Conservation (phyloP, 2,888 invertebrate species). For the Linnaemya vulpina region DNA sequence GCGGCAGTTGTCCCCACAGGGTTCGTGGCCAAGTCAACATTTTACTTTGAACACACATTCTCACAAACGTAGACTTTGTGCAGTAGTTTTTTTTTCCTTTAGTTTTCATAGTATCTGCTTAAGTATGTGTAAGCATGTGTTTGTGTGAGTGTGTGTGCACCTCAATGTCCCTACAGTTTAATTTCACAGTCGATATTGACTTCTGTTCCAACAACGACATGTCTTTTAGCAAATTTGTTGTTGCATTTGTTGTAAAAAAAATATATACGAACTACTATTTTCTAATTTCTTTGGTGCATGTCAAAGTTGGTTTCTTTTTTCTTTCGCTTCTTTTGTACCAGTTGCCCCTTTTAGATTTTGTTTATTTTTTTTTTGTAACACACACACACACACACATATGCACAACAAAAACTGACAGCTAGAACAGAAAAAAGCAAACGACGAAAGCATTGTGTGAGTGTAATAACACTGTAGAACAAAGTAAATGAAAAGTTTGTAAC, state of each 20-base stretch:
- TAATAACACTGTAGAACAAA: too few relatives aligned
- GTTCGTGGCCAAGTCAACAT: conserved; percentile 12
- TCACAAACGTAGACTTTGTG: too few relatives aligned
- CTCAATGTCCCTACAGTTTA: not conserved
- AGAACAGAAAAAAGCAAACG: too few relatives aligned
- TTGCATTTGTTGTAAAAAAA: not conserved
- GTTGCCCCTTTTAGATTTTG: conserved; percentile 5
- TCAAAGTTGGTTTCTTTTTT: conserved; percentile 16
- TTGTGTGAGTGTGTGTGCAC: not conserved
- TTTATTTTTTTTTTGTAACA: not conserved
- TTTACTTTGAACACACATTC: not conserved
- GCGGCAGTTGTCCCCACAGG: conserved; percentile 14
- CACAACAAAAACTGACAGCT: too few relatives aligned
- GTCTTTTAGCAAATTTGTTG: not conserved
- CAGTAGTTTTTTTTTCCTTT: too few relatives aligned
- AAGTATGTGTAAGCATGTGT: not conserved
- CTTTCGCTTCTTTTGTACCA: not conserved
- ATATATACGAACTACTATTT: conserved; percentile 9
- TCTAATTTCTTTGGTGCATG: conserved; percentile 46
- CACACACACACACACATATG: not conserved
- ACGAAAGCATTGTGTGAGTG: too few relatives aligned
- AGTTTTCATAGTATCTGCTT: too few relatives aligned
- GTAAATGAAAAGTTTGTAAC: too few relatives aligned
- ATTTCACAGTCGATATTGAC: not conserved
- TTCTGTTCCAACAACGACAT: not conserved